Evolutionary conservation across 2,888 invertebrate species (phyloP), one percentile per base, ranked within the genome.

Genomic region (Meta bourneti): DNA sequence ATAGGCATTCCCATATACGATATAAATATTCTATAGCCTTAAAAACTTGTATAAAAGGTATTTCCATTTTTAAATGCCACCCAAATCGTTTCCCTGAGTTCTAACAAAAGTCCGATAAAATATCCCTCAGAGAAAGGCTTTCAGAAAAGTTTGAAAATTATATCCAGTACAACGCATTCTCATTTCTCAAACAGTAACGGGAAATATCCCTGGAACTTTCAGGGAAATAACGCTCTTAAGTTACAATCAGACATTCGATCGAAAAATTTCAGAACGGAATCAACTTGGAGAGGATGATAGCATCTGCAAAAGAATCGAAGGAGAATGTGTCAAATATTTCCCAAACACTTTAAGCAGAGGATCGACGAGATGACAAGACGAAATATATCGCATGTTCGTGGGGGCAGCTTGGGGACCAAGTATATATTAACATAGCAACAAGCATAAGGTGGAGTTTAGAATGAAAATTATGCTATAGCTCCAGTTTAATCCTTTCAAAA

Each of bases 281-380:
- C 82, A 82, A 82, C 71, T 82, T 72, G 54, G 61, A 52, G 61
- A 0, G 19, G 51, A 2, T 20, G 82, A 82, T 82, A 82, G 70
- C 51, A 82, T 82, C 71, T 72, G 9, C 80, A 19, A 11, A 69
- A 49, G 72, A 81, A 81, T 81, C 48, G 48, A 48, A 61, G 19
- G 72, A 72, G 49, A 82, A 82, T 71, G 71, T 72, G 82, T 72
- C 82, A 82, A 82, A 82, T 72, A 82, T 82, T 82, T 82, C 79
- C 71, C 82, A 52, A 82, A 82, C 72, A 72, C 72, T 82, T 82
- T 71, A 82, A 82, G 20, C n/a, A 9, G 19, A 7, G 71, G 20
- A 52, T 71, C 51, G 72, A 48, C 11, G 11, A 48, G 48, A 11
- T 72, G 72, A 72, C 71, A 82, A 20, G 19, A 71, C n/a, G 81